Conservation (phyloP, 2,797 vertebrate genomes). For the Natrix natrix region DNA sequence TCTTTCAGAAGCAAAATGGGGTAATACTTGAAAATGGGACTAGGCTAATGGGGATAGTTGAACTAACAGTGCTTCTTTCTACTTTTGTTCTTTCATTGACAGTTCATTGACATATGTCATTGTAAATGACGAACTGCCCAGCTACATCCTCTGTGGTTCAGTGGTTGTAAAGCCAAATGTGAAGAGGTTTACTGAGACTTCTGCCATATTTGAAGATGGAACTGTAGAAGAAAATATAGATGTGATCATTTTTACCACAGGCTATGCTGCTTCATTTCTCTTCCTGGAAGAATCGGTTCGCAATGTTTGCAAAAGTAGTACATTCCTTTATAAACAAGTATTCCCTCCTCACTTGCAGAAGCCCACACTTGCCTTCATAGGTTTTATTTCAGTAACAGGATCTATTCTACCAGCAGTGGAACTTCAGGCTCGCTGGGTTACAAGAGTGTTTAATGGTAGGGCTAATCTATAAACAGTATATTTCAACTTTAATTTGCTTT, state of each 20-base stretch:
- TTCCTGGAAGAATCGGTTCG: constrained; percentile 75
- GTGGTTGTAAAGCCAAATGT: constrained; percentile 77
- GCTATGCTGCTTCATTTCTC: constrained; percentile 76
- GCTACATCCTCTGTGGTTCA: constrained; percentile 76
- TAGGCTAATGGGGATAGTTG: background rate
- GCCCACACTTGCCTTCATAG: constrained; percentile 78
- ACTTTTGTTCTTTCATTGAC: constrained; percentile 36
- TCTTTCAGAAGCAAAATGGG: background rate
- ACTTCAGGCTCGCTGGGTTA: constrained; percentile 83
- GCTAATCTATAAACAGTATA: background rate
- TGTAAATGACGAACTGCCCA: constrained; percentile 80
- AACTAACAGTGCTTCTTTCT: constrained; percentile 5
- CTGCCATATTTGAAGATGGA: constrained; percentile 77
- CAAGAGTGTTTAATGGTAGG: constrained; percentile 81
- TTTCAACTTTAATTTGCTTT: background rate
- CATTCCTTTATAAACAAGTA: constrained; percentile 74
- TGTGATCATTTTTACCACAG: constrained; percentile 79
- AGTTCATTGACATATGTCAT: constrained; percentile 60
- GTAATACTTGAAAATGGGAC: background rate
- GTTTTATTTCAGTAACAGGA: constrained; percentile 70
- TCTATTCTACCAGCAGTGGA: constrained; percentile 74
- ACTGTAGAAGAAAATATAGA: constrained; percentile 75
- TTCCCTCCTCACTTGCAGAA: constrained; percentile 75
- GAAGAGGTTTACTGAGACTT: constrained; percentile 74
- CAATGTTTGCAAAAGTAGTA: constrained; percentile 58